phyloP scores from a whole-genome alignment of 2,113 vertebrate species.

The Pristiophorus japonicus region DNA sequence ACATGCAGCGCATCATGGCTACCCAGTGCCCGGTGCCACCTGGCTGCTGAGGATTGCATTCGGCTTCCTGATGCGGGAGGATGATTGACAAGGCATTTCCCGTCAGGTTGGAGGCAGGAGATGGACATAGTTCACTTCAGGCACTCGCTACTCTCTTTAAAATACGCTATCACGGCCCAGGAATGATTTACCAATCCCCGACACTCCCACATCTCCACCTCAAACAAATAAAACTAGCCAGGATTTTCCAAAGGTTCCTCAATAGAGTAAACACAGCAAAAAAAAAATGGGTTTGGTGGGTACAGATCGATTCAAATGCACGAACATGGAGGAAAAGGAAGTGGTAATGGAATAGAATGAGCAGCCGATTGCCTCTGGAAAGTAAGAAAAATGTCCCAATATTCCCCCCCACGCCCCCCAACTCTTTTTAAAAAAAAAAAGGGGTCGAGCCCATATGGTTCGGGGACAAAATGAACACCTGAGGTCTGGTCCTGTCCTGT shows the following conservation, averaged over 20 bases:
- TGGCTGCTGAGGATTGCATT: background rate
- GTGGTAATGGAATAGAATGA: background rate
- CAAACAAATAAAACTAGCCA: background rate
- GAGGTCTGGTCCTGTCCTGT: background rate
- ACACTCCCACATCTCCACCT: background rate
- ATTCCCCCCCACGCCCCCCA: background rate
- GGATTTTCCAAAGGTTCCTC: background rate
- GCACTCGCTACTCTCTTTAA: background rate
- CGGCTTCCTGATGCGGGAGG: background rate
- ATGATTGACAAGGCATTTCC: background rate
- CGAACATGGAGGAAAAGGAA: background rate
- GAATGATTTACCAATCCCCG: background rate
- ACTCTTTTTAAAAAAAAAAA: background rate
- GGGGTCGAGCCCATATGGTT: background rate
- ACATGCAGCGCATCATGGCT: no score
- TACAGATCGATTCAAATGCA: background rate
- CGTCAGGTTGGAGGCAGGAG: background rate
- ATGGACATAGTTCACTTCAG: background rate
- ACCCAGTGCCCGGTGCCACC: background rate
- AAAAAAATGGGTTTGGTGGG: background rate
- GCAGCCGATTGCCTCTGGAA: background rate
- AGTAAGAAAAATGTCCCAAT: background rate
- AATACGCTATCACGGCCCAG: background rate
- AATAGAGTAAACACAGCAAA: background rate
- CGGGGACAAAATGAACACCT: background rate